Evolutionary conservation across 2,888 invertebrate species (phyloP), one percentile per base, ranked within the genome.

Genomic region (Lepas anatifera): DNA sequence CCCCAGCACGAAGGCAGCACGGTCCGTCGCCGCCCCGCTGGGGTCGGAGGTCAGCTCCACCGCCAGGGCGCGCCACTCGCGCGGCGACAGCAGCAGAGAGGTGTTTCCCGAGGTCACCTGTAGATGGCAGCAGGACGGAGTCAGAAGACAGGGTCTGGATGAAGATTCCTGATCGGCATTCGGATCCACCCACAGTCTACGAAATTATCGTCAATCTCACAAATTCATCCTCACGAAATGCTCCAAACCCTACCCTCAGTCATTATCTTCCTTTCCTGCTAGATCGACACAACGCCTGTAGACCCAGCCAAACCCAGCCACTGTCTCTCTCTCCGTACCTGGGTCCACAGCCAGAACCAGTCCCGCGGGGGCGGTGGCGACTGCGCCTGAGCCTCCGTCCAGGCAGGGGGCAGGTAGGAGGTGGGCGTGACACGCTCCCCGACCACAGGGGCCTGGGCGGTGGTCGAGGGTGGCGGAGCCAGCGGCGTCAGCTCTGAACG

Each of bases 391-490:
- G 58, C 58, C 32, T 58, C 58, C 3, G 58, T 58, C 58, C 58
- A 58, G 58, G 58, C 32, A 16, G 32, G 58, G 32, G 58, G 58
- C 35, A 58, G 58, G 58, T 58, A 58, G 22, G 58, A 25, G 58
- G 11, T 58, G 35, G 58, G 58, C 35, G 8, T 13, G 7, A 35
- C 8, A 7, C 58, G 58, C 29, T 52, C 52, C 6, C 29, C 52
- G n/a, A n/a, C n/a, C 41, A 41, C 41, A 10, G 41, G 41, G 1
- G 11, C 41, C n/a, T n/a, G n/a, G n/a, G n/a, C n/a, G n/a, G n/a
- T n/a, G n/a, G n/a, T n/a, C n/a, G n/a, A n/a, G 0, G 58, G 2
- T 18, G 32, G 32, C 1, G 32, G 32, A 22, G 8, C 22, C 22
- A 58, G 58, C 7, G 58, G 58, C 0, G 58, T 58, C 52, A 18